These are phyloP conservation scores for Poecile montanus DNA, from an alignment of 2,797 vertebrate species.

Conservation along the genomic window DNA sequence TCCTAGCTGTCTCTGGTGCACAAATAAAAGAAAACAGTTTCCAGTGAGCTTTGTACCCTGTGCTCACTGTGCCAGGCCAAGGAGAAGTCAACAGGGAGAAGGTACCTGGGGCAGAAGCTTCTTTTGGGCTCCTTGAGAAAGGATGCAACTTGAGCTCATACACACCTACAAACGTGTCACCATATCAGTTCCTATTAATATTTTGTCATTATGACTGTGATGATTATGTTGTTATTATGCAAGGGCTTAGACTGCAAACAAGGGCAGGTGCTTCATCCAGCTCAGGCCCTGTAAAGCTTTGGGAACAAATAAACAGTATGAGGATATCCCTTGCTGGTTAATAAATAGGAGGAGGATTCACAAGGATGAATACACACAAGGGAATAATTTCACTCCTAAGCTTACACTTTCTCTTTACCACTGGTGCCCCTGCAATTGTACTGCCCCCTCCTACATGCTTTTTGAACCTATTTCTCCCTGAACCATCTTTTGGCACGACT, in stretches of 20 bases:
- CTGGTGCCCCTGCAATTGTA: neutral
- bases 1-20: neutral
- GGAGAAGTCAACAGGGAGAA: neutral
- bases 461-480: neutral
- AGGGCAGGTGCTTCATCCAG: neutral
- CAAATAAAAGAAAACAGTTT: neutral
- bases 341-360: neutral
- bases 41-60: neutral
- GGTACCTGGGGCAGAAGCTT: neutral
- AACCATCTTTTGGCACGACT: accelerated
- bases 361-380: neutral
- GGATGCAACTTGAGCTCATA: neutral
- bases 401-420: neutral
- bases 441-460: neutral
- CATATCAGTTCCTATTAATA: neutral
- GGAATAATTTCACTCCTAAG: neutral
- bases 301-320: neutral
- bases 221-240: neutral
- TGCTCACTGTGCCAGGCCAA: neutral
- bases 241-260: neutral
- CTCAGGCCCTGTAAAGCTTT: neutral
- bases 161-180: accelerated
- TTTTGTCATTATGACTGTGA: neutral
- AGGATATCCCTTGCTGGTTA: neutral
- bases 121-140: neutral